Conservation (phyloP, 2,797 vertebrate species). For the Amblyraja radiata region DNA sequence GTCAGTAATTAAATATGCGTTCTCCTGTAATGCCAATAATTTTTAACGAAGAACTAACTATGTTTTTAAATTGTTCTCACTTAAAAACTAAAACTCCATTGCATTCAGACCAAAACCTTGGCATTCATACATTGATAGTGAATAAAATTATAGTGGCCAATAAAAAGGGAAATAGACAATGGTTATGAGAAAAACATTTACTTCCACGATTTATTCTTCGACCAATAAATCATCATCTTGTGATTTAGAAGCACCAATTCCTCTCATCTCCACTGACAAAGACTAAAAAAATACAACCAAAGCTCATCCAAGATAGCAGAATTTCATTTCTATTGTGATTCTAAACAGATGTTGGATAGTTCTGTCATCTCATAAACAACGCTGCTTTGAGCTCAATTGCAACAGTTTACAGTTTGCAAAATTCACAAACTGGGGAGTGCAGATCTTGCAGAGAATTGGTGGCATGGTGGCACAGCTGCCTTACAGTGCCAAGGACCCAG, state of each 20-base stretch:
- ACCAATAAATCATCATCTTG: constrained; percentile 1
- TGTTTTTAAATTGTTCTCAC: not conserved
- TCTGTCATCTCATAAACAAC: constrained; percentile 17
- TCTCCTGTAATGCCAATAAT: not conserved
- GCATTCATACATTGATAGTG: not conserved
- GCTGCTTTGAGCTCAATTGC: not conserved
- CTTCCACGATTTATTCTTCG: not conserved
- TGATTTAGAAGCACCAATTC: not conserved
- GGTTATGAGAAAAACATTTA: not conserved
- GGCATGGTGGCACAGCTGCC: no score
- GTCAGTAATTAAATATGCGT: not conserved
- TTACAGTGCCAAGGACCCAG: no score
- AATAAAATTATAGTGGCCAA: not conserved
- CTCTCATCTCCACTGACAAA: constrained; percentile 8
- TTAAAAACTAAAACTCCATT: not conserved
- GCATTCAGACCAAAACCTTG: not conserved
- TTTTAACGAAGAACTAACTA: not conserved
- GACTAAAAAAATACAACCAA: constrained; percentile 1
- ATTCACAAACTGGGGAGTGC: not conserved
- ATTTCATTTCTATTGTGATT: constrained; percentile 17
- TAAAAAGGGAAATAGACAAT: not conserved
- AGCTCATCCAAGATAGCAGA: not conserved
- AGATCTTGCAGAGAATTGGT: not conserved
- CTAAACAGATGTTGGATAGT: constrained; percentile 23
- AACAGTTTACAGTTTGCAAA: not conserved